These are phyloP conservation scores for Vandiemenella viatica DNA, from an alignment of 2,888 invertebrate species.

Conservation along the genomic window DNA sequence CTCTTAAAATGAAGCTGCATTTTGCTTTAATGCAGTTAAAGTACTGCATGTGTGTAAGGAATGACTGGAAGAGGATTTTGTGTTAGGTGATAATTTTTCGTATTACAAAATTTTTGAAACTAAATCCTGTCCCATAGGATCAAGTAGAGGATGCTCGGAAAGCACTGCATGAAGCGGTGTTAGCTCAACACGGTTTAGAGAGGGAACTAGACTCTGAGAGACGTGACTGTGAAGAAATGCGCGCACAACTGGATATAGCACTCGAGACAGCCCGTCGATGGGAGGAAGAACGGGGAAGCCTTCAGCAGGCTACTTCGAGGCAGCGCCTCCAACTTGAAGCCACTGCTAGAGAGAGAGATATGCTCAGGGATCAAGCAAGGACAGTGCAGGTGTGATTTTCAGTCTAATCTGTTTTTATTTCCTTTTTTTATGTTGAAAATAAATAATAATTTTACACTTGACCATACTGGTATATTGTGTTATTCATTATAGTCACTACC, in stretches of 20 bases:
- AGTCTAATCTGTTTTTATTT: too few species aligned
- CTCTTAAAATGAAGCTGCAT: too few species aligned
- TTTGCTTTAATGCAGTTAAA: too few species aligned
- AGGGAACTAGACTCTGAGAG: slow-evolving; percentile 6
- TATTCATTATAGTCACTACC: too few species aligned
- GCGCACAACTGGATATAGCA: slow-evolving; percentile 8
- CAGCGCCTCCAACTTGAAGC: slow-evolving; percentile 4
- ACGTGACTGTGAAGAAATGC: slow-evolving; percentile 5
- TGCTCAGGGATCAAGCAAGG: slow-evolving; percentile 7
- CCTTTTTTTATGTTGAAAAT: too few species aligned
- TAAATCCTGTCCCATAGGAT: too few species aligned
- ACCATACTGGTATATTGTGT: too few species aligned
- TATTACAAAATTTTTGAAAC: too few species aligned
- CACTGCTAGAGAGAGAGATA: slow-evolving; percentile 8
- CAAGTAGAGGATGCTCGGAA: slow-evolving; percentile 5
- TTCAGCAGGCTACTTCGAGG: not conserved
- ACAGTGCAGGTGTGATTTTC: slow-evolving; percentile 5
- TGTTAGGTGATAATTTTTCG: too few species aligned
- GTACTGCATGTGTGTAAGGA: too few species aligned
- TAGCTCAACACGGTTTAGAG: slow-evolving; percentile 7
- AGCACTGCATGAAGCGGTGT: slow-evolving; percentile 6
- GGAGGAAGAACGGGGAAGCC: slow-evolving; percentile 7
- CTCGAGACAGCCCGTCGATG: slow-evolving; percentile 4
- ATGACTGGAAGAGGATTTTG: too few species aligned
- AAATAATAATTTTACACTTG: too few species aligned